Base-by-base conservation (phyloP, 92 coral and sea anemone species). In the Parazoanthus swiftii region DNA sequence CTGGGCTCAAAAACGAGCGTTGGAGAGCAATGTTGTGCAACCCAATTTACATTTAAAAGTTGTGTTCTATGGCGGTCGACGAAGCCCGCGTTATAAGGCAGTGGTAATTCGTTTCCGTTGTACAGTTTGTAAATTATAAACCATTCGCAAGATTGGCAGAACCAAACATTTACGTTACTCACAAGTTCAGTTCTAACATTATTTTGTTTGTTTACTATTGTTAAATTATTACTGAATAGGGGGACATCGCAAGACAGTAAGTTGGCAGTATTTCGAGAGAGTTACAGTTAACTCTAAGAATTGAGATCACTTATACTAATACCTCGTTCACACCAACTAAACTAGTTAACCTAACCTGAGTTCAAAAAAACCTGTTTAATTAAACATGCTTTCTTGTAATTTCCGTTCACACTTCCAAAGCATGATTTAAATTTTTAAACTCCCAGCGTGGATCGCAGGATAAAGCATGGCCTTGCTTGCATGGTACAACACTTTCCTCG, bases 71-170 rank as follows among this genome's bases (percentile, higher is more conserved):
- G 39, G 92, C 94, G 63, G 86, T 92, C 73, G 86, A 89, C 78
- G 94, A 92, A 80, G 94, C 91, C 18, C 92, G 88, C 79, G 92
- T 92, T 46, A 92, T 92, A 48, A 92, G 85, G 87, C 92, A 90
- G 81, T 90, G 94, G 94, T 78, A 77, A 87, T 91, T 86, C 33
- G 79, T 15, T 66, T 20, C 9, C 56, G 11, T 73, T 73, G 3
- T 73, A 29, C 77, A 73, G 77, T 73, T 73, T n/a, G 16, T 8
- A 73, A 73, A 73, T 73, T 73, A n/a, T 33, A 73, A 73, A 73
- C 2, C n/a, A 73, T 73, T 6, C 43, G 10, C 16, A 13, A 73
- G 26, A 23, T 35, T 73, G 36, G 5, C 79, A 37, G 39, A 5
- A 33, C 21, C 79, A 75, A 75, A 33, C 6, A 35, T 75, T 75